Evolutionary conservation across 2,113 vertebrate genomes (phyloP), one percentile per base, ranked within the genome.

Genomic region (Pelusios castaneus): DNA sequence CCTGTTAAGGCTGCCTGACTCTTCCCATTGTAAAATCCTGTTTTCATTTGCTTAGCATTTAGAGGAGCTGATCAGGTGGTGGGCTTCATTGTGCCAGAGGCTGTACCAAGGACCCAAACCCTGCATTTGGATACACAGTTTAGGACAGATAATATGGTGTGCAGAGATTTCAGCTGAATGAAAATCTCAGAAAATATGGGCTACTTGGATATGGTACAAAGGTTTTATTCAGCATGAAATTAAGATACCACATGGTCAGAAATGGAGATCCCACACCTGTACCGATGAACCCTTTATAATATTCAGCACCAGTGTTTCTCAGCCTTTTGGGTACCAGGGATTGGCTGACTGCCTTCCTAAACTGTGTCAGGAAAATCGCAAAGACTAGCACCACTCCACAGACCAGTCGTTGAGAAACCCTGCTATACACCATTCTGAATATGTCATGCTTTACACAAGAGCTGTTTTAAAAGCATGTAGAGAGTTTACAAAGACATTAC

Each of bases 341-440:
- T 14, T 52, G 51, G 51, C 51, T 17, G 13, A 10, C 47, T 8
- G 47, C 47, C 47, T 47, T 47, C 47, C 47, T 47, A 47, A 47
- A 47, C 6, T 6, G 47, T 47, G 47, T 47, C 47, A 47, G 47
- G 47, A 10, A 47, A 10, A 47, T 47, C 47, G 10, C 7, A 47
- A 47, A 10, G 47, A 47, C 47, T 47, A 10, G 47, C 47, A 47
- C 47, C 47, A 47, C 7, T 47, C 47, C 47, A 47, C 47, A 47
- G 7, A 47, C 47, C 47, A 47, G 51, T 52, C 16, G 14, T 52
- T 52, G 51, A 52, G 51, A 17, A 52, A 52, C 14, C 51, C 51
- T 52, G 13, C 51, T 38, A 24, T 27, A 34, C 0, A 2, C 1
- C 27, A 31, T 3, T n/a, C n/a, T 75, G 14, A 24, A 29, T 83